phyloP scores from a whole-genome alignment of 1,140 invertebrate genomes.

The Notospermus geniculatus region DNA sequence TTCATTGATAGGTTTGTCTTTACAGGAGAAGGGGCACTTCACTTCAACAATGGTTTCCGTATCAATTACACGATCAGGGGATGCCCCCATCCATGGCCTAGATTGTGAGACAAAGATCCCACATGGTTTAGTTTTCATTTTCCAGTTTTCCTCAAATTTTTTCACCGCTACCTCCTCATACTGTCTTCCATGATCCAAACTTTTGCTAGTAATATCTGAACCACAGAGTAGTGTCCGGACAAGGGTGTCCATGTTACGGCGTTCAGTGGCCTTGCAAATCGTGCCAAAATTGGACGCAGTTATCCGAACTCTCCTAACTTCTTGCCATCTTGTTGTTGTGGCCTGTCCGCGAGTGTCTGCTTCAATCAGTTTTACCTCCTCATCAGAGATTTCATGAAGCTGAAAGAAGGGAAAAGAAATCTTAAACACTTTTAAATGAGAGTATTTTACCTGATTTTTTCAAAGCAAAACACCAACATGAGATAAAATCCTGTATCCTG shows the following conservation, averaged over 20 bases:
- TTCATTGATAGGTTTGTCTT: neutral
- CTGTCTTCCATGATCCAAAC: neutral
- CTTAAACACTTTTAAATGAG: too few species aligned
- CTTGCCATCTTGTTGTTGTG: neutral
- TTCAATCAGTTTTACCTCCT: neutral
- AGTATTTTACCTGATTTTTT: neutral
- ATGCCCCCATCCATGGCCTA: neutral
- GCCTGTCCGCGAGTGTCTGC: neutral
- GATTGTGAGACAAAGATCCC: neutral
- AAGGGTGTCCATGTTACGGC: neutral
- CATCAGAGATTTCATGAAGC: neutral
- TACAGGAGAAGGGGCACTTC: constrained; percentile 3
- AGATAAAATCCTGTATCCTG: neutral
- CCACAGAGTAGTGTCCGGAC: neutral
- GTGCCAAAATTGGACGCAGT: constrained; percentile 11
- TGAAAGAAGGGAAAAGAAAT: neutral
- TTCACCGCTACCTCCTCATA: neutral
- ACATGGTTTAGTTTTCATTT: neutral
- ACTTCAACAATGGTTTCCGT: neutral
- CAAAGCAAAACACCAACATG: neutral
- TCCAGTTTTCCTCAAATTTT: neutral
- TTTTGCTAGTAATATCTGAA: neutral
- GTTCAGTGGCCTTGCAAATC: neutral
- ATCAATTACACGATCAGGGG: neutral
- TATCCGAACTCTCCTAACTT: neutral